These are phyloP conservation scores for Netelia fuscicornis DNA, from an alignment of 2,888 invertebrate species.

Conservation along the genomic window DNA sequence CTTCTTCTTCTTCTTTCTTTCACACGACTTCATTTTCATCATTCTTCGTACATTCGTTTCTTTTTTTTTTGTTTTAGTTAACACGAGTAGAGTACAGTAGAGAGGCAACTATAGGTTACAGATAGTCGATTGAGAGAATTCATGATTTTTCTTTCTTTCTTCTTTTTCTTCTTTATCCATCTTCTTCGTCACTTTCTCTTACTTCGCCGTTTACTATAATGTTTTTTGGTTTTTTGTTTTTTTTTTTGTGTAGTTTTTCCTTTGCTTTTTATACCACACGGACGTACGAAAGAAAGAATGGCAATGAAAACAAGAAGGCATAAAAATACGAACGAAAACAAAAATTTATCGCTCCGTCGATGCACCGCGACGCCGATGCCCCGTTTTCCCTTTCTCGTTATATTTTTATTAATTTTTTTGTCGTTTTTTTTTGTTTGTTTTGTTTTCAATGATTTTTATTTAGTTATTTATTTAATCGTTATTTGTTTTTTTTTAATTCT, in stretches of 20 bases:
- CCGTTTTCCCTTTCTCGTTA: constrained; percentile 40
- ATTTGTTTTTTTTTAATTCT: constrained; percentile 14
- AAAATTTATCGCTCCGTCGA: constrained; percentile 35
- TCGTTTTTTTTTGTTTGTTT: neutral
- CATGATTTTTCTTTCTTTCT: constrained; percentile 51
- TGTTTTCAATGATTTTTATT: constrained; percentile 3
- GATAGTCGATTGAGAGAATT: constrained; percentile 77
- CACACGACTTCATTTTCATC: constrained; percentile 11
- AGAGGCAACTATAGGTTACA: constrained; percentile 78
- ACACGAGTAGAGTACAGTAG: constrained; percentile 75
- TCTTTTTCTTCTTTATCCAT: constrained; percentile 29
- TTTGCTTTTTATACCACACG: constrained; percentile 24
- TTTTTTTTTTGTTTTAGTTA: constrained; percentile 56
- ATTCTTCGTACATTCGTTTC: neutral
- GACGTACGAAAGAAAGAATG: constrained; percentile 38
- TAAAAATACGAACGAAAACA: constrained; percentile 18
- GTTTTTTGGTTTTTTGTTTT: neutral
- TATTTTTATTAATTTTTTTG: constrained; percentile 2
- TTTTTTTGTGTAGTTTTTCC: neutral
- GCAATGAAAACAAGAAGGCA: constrained; percentile 14
- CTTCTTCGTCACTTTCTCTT: constrained; percentile 25
- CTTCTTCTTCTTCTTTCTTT: neutral
- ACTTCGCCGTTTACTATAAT: constrained; percentile 9
- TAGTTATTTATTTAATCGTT: neutral
- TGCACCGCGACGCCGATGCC: constrained; percentile 16